Percentiles rank a stretch among this genome's conserved stretches.
Conservation (phyloP, 2,797 vertebrate species). For the Periophthalmus magnuspinnatus region DNA sequence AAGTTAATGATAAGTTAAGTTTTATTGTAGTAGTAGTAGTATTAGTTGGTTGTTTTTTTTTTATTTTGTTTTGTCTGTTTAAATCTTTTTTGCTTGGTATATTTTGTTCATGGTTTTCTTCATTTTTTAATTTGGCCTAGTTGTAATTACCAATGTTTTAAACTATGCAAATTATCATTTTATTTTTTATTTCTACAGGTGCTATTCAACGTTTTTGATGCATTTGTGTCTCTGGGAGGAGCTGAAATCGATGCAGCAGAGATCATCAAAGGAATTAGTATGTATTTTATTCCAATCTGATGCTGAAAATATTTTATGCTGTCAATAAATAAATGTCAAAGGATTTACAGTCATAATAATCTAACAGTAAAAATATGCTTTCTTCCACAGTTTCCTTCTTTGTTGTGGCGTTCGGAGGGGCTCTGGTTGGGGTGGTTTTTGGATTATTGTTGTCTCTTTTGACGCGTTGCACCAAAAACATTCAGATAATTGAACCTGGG, state of each 20-base stretch:
- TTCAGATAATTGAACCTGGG: slow-evolving; percentile 93
- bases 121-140: not conserved
- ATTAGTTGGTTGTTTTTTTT: too few relatives aligned
- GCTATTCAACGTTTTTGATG: slow-evolving; percentile 94
- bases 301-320: too few relatives aligned
- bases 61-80: not conserved
- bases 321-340: not conserved
- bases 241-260: slow-evolving; percentile 82
- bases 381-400: slow-evolving; percentile 88
- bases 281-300: not conserved
- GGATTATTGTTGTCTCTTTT: slow-evolving; percentile 88
- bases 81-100: not conserved
- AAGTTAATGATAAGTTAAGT: too few relatives aligned
- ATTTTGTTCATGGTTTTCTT: too few relatives aligned
- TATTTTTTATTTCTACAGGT: slow-evolving; percentile 86
- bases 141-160: not conserved
- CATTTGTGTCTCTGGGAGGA: slow-evolving; percentile 88
- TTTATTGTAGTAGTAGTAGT: too few relatives aligned
- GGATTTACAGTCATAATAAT: not conserved
- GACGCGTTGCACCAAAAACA: slow-evolving; percentile 91
- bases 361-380: not conserved
- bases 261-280: slow-evolving; percentile 94
- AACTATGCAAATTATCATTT: not conserved
- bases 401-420: slow-evolving; percentile 92
- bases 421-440: slow-evolving; percentile 86